These are phyloP conservation scores for Dione juno DNA, from an alignment of 2,888 invertebrate species.

Conservation along the genomic window DNA sequence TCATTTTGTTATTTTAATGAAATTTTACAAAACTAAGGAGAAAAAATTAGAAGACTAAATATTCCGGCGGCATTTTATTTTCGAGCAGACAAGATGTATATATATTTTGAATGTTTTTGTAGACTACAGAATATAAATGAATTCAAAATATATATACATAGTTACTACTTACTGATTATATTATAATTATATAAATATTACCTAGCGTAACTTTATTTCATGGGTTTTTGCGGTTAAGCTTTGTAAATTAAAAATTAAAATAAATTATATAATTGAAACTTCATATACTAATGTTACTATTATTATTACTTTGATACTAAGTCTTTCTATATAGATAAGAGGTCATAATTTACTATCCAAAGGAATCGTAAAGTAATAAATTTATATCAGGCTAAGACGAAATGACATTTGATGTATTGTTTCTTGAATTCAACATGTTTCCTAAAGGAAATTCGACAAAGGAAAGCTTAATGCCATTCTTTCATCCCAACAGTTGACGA, in stretches of 20 bases:
- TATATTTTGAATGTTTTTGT: no score
- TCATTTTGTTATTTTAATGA: not conserved
- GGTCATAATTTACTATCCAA: not conserved
- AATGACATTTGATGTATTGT: conserved; percentile 44
- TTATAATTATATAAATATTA: not conserved
- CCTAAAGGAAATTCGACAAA: conserved; percentile 44
- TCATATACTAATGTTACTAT: not conserved
- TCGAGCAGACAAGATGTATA: no score
- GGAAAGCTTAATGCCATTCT: conserved; percentile 48
- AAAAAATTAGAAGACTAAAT: no score
- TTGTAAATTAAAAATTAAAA: no score
- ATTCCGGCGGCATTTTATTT: conserved; percentile 7
- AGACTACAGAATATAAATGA: conserved; percentile 13
- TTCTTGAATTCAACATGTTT: conserved; percentile 42
- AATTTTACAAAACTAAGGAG: not conserved
- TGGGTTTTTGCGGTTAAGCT: not conserved
- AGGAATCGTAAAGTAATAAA: conserved; percentile 26
- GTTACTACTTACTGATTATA: not conserved
- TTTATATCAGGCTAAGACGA: conserved; percentile 35
- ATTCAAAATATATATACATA: not conserved
- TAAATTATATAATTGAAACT: not conserved
- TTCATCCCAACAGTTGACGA: conserved; percentile 43
- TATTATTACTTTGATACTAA: not conserved
- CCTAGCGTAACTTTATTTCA: no score
- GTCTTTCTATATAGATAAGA: not conserved